Percentiles rank a stretch among this genome's conserved stretches.
Evolutionary conservation across 2,888 invertebrate species (phyloP).

Genomic region (Brachypalpus laphriformis): DNA sequence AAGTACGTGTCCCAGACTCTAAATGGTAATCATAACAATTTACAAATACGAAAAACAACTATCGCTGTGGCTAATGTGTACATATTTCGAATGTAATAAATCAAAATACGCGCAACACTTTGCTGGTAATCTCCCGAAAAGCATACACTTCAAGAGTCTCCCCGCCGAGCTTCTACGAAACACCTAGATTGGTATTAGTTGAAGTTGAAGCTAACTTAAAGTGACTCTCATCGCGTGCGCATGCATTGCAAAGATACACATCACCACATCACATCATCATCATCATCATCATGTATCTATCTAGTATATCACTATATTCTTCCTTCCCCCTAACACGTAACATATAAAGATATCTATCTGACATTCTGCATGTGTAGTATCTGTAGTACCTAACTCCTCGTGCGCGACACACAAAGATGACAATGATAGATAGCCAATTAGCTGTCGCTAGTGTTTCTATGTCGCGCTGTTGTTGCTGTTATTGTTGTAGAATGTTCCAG

Average conservation of each 20-base stretch:
- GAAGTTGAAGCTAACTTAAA: conserved; percentile 6
- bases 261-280: conserved; percentile 32
- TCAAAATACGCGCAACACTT: conserved; percentile 57
- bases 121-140: conserved; percentile 5
- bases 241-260: conserved; percentile 39
- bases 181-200: neutral
- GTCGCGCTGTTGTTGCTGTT: conserved; percentile 10
- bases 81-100: conserved; percentile 57
- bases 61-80: conserved; percentile 59
- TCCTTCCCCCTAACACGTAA: conserved; percentile 17
- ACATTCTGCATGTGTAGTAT: conserved; percentile 54
- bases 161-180: no score
- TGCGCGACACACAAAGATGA: conserved; percentile 71
- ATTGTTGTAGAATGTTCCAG: conserved; percentile 14
- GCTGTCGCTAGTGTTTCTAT: conserved; percentile 46
- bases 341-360: conserved; percentile 67
- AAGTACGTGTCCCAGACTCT: conserved; percentile 6
- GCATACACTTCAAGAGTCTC: neutral
- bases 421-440: conserved; percentile 73
- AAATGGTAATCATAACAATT: conserved; percentile 65
- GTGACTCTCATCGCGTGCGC: conserved; percentile 7
- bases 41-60: conserved; percentile 57
- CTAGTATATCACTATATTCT: conserved; percentile 25
- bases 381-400: conserved; percentile 39
- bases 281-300: conserved; percentile 31